Percentiles rank a stretch among this genome's conserved stretches.
phyloP scores from a whole-genome alignment of 23 tunicate genomes.

The Clavelina lepadiformis region DNA sequence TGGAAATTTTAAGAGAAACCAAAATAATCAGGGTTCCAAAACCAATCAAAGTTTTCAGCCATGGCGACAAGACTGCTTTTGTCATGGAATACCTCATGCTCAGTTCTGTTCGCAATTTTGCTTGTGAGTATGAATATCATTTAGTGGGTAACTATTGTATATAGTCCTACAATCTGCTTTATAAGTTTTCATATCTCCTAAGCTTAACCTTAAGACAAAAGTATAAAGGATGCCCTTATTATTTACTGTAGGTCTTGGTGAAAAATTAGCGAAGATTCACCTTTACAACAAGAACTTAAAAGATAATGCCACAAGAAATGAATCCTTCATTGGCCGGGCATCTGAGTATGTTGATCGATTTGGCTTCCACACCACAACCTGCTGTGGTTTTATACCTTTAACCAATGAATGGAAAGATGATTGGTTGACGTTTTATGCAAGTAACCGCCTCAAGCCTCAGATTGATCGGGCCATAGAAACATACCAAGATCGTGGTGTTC shows the following conservation, averaged over 20 bases:
- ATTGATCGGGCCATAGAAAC: constrained; percentile 30
- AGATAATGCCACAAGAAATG: constrained; percentile 8
- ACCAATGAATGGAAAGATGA: constrained; percentile 47
- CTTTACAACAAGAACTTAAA: constrained; percentile 27
- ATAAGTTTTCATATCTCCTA: too few relatives aligned
- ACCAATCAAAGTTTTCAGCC: constrained; percentile 42
- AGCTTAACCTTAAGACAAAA: too few relatives aligned
- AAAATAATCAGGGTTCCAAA: constrained; percentile 47
- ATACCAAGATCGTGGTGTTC: constrained; percentile 30
- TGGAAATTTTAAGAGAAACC: constrained; percentile 33
- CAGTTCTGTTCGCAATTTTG: constrained; percentile 20
- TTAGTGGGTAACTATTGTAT: too few relatives aligned
- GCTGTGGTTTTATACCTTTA: constrained; percentile 70
- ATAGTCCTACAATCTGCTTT: too few relatives aligned
- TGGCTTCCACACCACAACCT: constrained; percentile 63
- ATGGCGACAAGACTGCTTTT: constrained; percentile 12
- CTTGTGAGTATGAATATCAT: too few relatives aligned
- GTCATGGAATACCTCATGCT: constrained; percentile 53
- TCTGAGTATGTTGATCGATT: constrained; percentile 31
- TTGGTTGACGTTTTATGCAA: constrained; percentile 60
- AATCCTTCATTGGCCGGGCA: constrained; percentile 30
- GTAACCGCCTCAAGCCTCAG: constrained; percentile 39
- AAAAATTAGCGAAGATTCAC: constrained; percentile 56
- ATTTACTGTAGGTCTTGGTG: constrained; percentile 69
- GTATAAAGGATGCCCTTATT: too few relatives aligned